Conservation (phyloP, 2,113 vertebrate species). For the Periophthalmodon schlosseri region DNA sequence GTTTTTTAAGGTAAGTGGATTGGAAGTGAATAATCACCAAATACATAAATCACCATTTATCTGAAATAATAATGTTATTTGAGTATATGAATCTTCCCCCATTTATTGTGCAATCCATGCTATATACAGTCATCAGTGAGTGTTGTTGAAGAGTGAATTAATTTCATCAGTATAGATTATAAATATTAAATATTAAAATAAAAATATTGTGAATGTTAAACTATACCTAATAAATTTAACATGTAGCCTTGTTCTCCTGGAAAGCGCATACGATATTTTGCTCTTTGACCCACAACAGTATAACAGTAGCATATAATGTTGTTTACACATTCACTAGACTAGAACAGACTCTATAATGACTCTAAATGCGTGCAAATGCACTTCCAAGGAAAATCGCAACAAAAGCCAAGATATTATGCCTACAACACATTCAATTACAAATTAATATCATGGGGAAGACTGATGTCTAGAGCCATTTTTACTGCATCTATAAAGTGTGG, state of each 20-base stretch:
- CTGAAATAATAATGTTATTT: not conserved
- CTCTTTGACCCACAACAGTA: not conserved
- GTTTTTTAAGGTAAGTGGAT: conserved; percentile 88
- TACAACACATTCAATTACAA: not conserved
- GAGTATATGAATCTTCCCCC: not conserved
- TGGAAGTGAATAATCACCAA: not conserved
- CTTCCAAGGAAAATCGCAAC: too few species aligned
- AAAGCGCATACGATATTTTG: not conserved
- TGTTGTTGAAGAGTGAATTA: too few species aligned
- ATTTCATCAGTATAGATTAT: too few species aligned
- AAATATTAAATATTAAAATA: too few species aligned
- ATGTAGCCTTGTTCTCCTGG: not conserved
- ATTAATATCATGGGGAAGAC: not conserved
- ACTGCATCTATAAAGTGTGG: too few species aligned
- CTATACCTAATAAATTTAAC: too few species aligned
- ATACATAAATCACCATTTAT: not conserved
- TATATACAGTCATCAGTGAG: too few species aligned
- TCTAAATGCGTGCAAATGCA: not conserved
- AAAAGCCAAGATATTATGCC: too few species aligned
- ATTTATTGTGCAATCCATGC: too few species aligned
- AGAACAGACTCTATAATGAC: too few species aligned
- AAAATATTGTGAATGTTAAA: not conserved
- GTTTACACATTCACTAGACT: not conserved
- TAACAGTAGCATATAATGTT: not conserved
- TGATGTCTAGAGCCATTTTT: too few species aligned